Evolutionary conservation across 2,888 invertebrate genomes (phyloP).

Genomic region (Drosophila melanosoma): DNA sequence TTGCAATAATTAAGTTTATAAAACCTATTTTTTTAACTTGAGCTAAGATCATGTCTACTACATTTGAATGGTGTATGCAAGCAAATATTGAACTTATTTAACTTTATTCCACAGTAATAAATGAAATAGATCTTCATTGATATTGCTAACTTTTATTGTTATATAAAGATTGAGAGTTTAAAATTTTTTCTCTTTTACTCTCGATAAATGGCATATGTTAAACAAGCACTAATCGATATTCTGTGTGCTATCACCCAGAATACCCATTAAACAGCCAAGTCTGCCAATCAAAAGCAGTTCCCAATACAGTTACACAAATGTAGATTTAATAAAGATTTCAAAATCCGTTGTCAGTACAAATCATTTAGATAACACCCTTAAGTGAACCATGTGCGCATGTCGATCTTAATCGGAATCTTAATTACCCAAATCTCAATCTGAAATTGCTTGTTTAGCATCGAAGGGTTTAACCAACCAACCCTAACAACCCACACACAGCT

Average conservation of each 20-base stretch:
- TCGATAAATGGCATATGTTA: not conserved
- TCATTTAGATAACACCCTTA: constrained; percentile 27
- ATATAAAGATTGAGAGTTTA: not conserved
- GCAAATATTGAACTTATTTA: not conserved
- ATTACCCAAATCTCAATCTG: constrained; percentile 36
- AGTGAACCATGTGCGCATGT: constrained; percentile 4
- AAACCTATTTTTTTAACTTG: too few species aligned
- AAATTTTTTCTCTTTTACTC: not conserved
- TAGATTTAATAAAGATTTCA: constrained; percentile 19
- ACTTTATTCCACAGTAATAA: not conserved
- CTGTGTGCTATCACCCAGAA: not conserved
- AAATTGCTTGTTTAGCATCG: not conserved
- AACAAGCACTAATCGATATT: not conserved
- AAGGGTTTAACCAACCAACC: not conserved
- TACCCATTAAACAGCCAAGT: not conserved
- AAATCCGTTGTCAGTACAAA: constrained; percentile 39
- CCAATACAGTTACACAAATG: constrained; percentile 7
- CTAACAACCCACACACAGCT: constrained; percentile 27
- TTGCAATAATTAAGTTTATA: too few species aligned
- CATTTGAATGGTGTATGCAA: not conserved
- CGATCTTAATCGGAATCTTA: constrained; percentile 62
- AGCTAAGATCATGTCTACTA: not conserved
- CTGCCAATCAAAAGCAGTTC: constrained; percentile 3
- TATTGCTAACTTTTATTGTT: fast-evolving
- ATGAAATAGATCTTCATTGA: not conserved